Conservation (phyloP, 2,113 vertebrate species). For the Stegostoma tigrinum region DNA sequence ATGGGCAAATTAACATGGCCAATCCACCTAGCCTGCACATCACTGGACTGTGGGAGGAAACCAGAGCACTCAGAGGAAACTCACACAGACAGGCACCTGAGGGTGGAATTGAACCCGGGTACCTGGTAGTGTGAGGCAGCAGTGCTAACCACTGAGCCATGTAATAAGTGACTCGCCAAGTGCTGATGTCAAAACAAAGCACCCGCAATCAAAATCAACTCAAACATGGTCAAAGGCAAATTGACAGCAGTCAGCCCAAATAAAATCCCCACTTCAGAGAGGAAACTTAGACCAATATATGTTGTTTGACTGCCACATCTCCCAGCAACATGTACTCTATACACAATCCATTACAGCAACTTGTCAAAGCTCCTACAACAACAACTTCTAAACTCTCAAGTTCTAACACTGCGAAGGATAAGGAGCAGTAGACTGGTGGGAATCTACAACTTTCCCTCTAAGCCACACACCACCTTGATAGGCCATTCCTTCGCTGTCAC, state of each 20-base stretch:
- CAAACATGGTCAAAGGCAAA: background rate
- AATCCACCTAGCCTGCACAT: too few relatives aligned
- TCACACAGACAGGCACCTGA: too few relatives aligned
- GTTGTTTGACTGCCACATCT: background rate
- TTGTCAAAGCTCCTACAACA: background rate
- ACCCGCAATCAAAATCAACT: background rate
- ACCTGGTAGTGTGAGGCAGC: too few relatives aligned
- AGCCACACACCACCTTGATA: background rate
- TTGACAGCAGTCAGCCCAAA: background rate
- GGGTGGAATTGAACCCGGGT: too few relatives aligned
- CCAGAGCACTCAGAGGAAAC: too few relatives aligned
- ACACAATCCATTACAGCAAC: background rate
- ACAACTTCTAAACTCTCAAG: background rate
- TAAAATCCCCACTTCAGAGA: background rate
- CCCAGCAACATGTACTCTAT: background rate
- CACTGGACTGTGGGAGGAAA: too few relatives aligned
- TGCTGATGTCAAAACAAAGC: background rate
- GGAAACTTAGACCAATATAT: background rate
- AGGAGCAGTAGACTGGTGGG: too few relatives aligned
- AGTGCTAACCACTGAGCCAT: too few relatives aligned
- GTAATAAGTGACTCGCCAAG: background rate
- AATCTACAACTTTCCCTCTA: background rate
- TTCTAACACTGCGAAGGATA: background rate
- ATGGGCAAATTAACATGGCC: too few relatives aligned
- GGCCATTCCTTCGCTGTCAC: background rate